These are phyloP conservation scores for Pipistrellus pipistrellus DNA, from an alignment of 2,797 vertebrate genomes.

Conservation along the genomic window DNA sequence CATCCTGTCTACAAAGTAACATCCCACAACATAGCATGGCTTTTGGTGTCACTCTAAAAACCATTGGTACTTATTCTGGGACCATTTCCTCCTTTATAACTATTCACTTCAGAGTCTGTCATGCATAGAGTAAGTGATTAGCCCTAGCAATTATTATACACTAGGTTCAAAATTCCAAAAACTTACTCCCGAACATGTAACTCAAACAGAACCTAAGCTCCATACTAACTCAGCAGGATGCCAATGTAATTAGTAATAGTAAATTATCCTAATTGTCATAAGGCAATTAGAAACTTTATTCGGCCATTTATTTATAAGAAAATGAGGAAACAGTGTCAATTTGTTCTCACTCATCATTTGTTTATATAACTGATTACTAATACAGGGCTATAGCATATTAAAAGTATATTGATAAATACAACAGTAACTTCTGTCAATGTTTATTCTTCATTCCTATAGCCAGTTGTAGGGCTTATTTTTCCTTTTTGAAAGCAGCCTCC, in stretches of 20 bases:
- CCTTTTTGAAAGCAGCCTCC: slow-evolving; percentile 37
- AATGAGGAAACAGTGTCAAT: slow-evolving; percentile 7
- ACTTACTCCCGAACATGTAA: background rate
- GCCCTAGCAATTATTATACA: background rate
- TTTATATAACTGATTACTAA: background rate
- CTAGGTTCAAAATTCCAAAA: slow-evolving; percentile 30
- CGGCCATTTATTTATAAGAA: background rate
- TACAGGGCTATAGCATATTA: background rate
- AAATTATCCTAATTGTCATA: background rate
- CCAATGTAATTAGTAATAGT: slow-evolving; percentile 24
- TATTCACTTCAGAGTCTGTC: background rate
- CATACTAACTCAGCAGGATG: background rate
- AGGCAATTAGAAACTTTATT: slow-evolving; percentile 45
- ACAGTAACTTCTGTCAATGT: background rate
- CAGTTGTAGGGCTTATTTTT: background rate
- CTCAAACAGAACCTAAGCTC: background rate
- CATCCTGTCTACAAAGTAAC: background rate
- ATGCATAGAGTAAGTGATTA: background rate
- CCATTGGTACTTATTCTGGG: background rate
- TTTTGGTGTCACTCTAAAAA: slow-evolving; percentile 22
- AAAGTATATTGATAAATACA: slow-evolving; percentile 4
- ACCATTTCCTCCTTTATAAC: background rate
- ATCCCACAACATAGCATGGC: background rate
- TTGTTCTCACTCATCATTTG: background rate
- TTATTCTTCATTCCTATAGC: background rate